These are phyloP conservation scores for Plebejus anna DNA, from an alignment of 2,888 invertebrate species.

Conservation along the genomic window DNA sequence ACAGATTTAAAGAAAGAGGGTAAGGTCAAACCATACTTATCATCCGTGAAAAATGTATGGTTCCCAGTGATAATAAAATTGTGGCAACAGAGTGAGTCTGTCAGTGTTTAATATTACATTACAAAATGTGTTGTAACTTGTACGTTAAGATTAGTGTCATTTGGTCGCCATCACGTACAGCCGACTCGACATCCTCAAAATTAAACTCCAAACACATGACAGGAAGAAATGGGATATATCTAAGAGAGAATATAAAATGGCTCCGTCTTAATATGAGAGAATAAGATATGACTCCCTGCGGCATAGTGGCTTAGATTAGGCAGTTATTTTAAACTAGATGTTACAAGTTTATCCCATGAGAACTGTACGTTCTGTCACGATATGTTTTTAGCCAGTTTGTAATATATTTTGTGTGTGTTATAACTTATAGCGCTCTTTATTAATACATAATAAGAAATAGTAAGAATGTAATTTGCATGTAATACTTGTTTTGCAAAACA, in stretches of 20 bases:
- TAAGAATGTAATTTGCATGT: no score
- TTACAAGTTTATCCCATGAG: background rate
- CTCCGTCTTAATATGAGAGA: background rate
- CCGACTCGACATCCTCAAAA: background rate
- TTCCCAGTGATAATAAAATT: no score
- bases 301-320: background rate
- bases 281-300: background rate
- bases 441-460: no score
- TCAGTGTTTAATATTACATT: background rate
- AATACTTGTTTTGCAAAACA: no score
- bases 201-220: background rate
- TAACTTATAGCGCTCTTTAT: no score
- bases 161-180: background rate
- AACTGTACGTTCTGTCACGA: background rate
- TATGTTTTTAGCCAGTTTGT: no score
- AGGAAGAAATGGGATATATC: background rate
- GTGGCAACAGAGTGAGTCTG: background rate
- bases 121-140: background rate
- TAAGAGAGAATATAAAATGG: background rate
- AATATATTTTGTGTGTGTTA: no score
- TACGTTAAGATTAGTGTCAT: background rate
- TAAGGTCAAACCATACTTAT: no score
- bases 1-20: no score
- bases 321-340: conserved; percentile 7
- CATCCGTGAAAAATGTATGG: no score